Base-by-base conservation (phyloP, 2,888 invertebrate genomes). In the Choreutis nemorana region DNA sequence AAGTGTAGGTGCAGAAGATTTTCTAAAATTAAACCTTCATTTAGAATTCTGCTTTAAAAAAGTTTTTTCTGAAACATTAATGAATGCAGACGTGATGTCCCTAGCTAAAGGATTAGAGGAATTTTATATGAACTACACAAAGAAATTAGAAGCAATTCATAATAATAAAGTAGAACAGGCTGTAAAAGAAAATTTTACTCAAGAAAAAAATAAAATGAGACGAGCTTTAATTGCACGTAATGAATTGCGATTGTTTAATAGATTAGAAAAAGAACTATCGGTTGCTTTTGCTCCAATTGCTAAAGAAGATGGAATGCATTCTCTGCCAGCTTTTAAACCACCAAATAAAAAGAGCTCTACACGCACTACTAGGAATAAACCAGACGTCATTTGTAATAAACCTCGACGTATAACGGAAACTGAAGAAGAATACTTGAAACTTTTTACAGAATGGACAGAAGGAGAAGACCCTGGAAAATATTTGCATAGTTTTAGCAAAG, bases 21-120 rank as follows among this genome's bases (percentile, higher is more conserved):
- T 84, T 16, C 57, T 87, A 12, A 81, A 82, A 48, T 54, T 87
- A 20, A 61, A 72, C 35, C 65, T 83, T 4, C 83, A 83, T 48
- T 72, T 87, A 30, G 84, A 87, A 48, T 86, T 85, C 48, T 81
- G 84, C 15, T 87, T 82, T 49, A 84, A 86, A 53, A 78, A 73
- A 25, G 64, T 85, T 23, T 67, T 83, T 14, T 75, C 65, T 1
- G 78, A 83, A 7, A 85, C 82, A 45, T 83, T 85, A 22, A 75
- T 81, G 3, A 82, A 83, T 44, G 59, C 83, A 34, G 75, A 77
- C 26, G 70, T 82, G 30, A 55, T 67, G 28, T 59, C 75, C 4
- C 81, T 85, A 68, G 84, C 86, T 55, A 81, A 71, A 42, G 68
- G 70, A 29, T 71, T 87, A 33, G 87, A 87, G 55, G 50, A 59